Conservation (phyloP, 1,140 invertebrate genomes). For the Papilio xuthus region DNA sequence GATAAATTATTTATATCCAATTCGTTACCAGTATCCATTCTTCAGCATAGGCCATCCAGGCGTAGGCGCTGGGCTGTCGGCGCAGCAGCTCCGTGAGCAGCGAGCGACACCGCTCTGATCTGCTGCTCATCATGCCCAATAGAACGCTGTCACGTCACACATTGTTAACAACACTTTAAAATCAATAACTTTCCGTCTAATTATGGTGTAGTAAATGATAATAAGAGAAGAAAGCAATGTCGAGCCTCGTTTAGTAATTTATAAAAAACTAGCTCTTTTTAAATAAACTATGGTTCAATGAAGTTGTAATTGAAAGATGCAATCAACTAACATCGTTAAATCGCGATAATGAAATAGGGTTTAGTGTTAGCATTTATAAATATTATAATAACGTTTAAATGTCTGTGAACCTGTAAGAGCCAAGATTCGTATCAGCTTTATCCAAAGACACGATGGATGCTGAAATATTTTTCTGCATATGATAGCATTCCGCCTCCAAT, state of each 20-base stretch:
- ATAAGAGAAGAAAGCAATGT: too few species aligned
- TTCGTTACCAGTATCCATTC: slow-evolving; percentile 60
- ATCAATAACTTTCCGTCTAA: neutral
- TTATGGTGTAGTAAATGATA: neutral
- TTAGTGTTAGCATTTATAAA: too few species aligned
- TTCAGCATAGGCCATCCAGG: slow-evolving; percentile 69
- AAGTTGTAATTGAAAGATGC: too few species aligned
- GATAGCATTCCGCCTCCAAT: slow-evolving; percentile 66
- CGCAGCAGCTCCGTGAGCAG: slow-evolving; percentile 60
- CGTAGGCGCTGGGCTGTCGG: slow-evolving; percentile 65
- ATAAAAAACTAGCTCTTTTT: too few species aligned
- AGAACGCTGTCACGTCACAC: slow-evolving; percentile 50
- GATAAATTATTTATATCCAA: too few species aligned
- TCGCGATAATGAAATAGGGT: too few species aligned
- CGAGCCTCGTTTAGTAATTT: too few species aligned
- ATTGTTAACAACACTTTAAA: neutral
- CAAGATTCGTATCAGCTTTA: slow-evolving; percentile 51
- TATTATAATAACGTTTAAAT: too few species aligned
- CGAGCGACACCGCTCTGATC: slow-evolving; percentile 45
- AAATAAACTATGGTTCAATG: too few species aligned
- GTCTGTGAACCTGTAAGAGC: slow-evolving; percentile 53
- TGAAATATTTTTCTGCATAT: slow-evolving; percentile 49
- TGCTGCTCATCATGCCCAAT: slow-evolving; percentile 51
- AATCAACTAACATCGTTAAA: too few species aligned
- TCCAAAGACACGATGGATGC: slow-evolving; percentile 53